These are phyloP conservation scores for Himalopsyche anomala DNA, from an alignment of 2,888 invertebrate species.

Conservation along the genomic window DNA sequence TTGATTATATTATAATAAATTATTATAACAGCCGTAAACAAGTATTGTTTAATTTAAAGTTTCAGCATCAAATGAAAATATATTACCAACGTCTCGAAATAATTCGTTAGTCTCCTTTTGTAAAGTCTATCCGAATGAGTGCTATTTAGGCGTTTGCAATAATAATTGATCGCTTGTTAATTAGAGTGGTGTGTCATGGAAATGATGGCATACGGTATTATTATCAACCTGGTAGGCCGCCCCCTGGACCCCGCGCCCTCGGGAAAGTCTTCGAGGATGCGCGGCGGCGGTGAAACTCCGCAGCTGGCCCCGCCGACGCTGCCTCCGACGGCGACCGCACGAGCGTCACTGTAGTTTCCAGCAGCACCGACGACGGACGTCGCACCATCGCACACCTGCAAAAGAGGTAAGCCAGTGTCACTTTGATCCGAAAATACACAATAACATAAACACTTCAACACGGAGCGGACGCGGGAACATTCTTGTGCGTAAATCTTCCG, in stretches of 20 bases:
- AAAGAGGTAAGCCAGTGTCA: constrained; percentile 18
- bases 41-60: no score
- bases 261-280: background rate
- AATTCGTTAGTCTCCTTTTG: no score
- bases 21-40: no score
- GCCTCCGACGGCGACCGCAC: no score
- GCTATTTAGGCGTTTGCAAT: no score
- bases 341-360: constrained; percentile 1
- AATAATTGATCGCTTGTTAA: background rate
- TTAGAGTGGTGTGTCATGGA: background rate
- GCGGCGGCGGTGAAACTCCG: background rate
- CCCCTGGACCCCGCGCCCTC: background rate
- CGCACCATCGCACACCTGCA: background rate
- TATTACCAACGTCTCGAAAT: no score
- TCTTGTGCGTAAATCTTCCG: background rate
- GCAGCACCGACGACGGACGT: background rate
- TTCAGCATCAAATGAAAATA: no score
- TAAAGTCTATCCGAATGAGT: no score
- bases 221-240: background rate
- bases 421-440: constrained; percentile 10
- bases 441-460: constrained; percentile 18
- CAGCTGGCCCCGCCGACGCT: background rate
- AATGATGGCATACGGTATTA: constrained; percentile 9
- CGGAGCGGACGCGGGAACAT: background rate
- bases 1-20: no score